Conservation (phyloP, 2,888 invertebrate genomes). For the Chaetogeoica ovagalla region DNA sequence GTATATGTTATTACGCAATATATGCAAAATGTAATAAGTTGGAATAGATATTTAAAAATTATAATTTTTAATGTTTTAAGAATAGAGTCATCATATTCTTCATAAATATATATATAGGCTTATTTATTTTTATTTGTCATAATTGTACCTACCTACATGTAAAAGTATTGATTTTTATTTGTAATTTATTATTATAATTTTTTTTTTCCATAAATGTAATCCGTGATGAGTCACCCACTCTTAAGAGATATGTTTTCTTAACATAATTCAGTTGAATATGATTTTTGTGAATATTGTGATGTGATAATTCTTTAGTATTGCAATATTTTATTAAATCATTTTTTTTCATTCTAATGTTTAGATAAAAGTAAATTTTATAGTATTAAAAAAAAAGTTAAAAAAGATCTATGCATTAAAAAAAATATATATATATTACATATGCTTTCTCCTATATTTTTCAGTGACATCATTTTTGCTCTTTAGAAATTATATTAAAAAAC, state of each 20-base stretch:
- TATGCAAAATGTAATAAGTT: constrained; percentile 22
- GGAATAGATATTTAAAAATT: constrained; percentile 24
- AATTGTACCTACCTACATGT: constrained; percentile 7
- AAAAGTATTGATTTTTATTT: constrained; percentile 14
- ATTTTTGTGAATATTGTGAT: constrained; percentile 12
- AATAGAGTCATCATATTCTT: constrained; percentile 35
- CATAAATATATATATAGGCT: constrained; percentile 20
- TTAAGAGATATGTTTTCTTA: constrained; percentile 5
- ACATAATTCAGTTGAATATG: constrained; percentile 14
- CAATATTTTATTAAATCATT: constrained; percentile 17
- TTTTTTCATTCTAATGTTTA: constrained; percentile 29
- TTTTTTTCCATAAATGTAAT: constrained; percentile 19
- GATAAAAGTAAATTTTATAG: constrained; percentile 16
- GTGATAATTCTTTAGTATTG: neutral
- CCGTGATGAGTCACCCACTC: neutral
- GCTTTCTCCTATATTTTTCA: too few relatives aligned
- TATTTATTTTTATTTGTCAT: constrained; percentile 35
- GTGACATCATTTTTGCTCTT: too few relatives aligned
- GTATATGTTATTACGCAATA: constrained; percentile 26
- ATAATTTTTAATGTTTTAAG: constrained; percentile 7
- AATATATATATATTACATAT: neutral
- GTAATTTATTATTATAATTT: constrained; percentile 6
- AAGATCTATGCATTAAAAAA: constrained; percentile 31
- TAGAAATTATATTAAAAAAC: too few relatives aligned
- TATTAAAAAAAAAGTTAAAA: constrained; percentile 9